These are phyloP conservation scores for Rhagonycha fulva DNA, from an alignment of 2,888 invertebrate genomes.

Conservation along the genomic window DNA sequence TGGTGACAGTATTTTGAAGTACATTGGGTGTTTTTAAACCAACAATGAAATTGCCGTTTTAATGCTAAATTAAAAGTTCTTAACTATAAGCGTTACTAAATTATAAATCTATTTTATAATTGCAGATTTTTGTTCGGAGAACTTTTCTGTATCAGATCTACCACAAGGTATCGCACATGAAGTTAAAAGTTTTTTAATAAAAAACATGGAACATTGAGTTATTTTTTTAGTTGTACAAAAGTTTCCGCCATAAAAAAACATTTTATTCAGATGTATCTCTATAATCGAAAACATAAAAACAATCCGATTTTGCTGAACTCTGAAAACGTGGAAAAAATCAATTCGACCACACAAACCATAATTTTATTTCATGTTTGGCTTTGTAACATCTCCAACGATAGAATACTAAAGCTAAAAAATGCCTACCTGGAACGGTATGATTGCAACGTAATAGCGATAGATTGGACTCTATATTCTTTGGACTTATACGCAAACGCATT, in stretches of 20 bases:
- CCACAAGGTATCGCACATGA: not conserved
- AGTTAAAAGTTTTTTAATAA: not conserved
- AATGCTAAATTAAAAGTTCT: too few relatives aligned
- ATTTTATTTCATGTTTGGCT: slow-evolving; percentile 12
- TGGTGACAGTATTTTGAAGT: too few relatives aligned
- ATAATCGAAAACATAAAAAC: not conserved
- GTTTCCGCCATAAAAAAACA: not conserved
- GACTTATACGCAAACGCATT: not conserved
- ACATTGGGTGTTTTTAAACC: too few relatives aligned
- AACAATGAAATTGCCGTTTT: too few relatives aligned
- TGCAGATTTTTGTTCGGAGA: slow-evolving; percentile 3
- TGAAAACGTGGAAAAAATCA: not conserved
- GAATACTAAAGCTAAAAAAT: slow-evolving; percentile 1
- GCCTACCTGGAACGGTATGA: slow-evolving; percentile 10
- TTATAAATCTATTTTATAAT: not conserved
- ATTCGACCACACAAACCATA: not conserved
- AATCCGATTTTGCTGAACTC: not conserved
- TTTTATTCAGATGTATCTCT: not conserved
- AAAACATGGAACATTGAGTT: not conserved
- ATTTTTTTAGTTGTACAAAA: not conserved
- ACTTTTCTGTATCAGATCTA: not conserved
- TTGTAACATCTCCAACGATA: not conserved
- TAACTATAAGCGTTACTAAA: too few relatives aligned
- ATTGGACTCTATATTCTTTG: not conserved
- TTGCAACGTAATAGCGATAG: slow-evolving; percentile 2